Evolutionary conservation across 2,888 invertebrate genomes (phyloP), one percentile per base, ranked within the genome.

Genomic region (Lampropteryx suffumata): DNA sequence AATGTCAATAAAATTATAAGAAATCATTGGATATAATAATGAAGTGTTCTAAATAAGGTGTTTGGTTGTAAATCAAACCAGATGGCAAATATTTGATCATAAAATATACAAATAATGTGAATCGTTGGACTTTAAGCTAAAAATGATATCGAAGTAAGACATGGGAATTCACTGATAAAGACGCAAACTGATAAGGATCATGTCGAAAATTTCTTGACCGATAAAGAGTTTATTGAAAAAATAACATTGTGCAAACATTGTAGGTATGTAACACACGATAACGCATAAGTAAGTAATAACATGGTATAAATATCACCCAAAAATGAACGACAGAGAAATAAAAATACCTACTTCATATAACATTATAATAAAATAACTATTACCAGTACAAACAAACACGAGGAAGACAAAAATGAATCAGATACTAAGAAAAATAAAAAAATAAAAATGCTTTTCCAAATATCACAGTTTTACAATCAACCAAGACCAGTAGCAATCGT

Each of bases 191-290:
- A 71, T 65, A 65, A 61, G 50, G 44, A 43, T 56, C 62, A 65
- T 61, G 56, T 52, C 39, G 53, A 61, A 55, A 65, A 65, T 59
- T 57, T 56, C 55, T 59, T 71, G 71, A 72, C 72, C 71, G 72
- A 73, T 73, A 73, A 29, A 37, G 7, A 3, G 8, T 35, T 52
- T 29, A 39, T 41, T 36, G 21, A 34, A 49, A 53, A 35, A 40
- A 24, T 9, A 46, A 48, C 17, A 12, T 24, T 24, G 24, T 35
- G 24, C 13, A 27, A 21, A 6, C 4, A 42, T 2, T 17, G 24
- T 24, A 24, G 5, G 12, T 27, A 6, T 34, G 17, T 17, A 17
- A 43, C 27, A 13, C 21, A 2, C 12, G 43, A 43, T 37, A 49
- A 34, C n/a, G n/a, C 26, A 5, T 3, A 11, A 14, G 14, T 5